These are phyloP conservation scores for Castor canadensis DNA, from an alignment of 2,113 vertebrate genomes.

Conservation along the genomic window DNA sequence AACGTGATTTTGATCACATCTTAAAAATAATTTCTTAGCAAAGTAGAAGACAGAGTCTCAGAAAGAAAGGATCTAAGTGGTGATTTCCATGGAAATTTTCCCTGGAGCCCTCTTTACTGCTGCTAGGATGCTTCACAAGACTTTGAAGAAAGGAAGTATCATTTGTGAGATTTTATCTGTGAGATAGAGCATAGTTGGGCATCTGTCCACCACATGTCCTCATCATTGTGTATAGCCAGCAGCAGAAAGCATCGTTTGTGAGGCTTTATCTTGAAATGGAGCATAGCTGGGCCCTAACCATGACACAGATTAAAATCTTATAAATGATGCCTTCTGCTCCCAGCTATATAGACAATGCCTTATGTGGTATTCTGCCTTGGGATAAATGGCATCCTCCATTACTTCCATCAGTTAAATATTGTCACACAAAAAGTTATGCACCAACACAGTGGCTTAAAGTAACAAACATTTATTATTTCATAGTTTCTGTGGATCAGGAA, in stretches of 20 bases:
- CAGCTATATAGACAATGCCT: background rate
- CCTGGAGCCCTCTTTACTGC: background rate
- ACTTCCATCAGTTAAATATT: background rate
- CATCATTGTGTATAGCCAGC: background rate
- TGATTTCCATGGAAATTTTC: background rate
- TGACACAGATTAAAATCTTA: background rate
- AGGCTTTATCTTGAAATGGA: background rate
- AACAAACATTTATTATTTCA: background rate
- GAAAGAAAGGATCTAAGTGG: background rate
- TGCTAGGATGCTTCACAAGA: background rate
- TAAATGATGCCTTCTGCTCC: background rate
- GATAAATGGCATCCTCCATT: background rate
- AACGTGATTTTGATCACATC: background rate
- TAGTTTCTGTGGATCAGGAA: background rate
- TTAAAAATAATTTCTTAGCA: background rate
- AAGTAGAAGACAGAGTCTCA: background rate
- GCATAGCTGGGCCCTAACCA: background rate
- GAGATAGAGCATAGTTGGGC: background rate
- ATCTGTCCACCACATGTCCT: background rate
- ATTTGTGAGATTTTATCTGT: background rate
- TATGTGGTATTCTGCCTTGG: background rate
- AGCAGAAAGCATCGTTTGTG: background rate
- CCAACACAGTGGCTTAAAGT: background rate
- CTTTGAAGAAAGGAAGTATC: background rate
- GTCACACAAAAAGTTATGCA: background rate